Base-by-base conservation (phyloP, 2,888 invertebrate species). In the Rambutsinella grinnellia region DNA sequence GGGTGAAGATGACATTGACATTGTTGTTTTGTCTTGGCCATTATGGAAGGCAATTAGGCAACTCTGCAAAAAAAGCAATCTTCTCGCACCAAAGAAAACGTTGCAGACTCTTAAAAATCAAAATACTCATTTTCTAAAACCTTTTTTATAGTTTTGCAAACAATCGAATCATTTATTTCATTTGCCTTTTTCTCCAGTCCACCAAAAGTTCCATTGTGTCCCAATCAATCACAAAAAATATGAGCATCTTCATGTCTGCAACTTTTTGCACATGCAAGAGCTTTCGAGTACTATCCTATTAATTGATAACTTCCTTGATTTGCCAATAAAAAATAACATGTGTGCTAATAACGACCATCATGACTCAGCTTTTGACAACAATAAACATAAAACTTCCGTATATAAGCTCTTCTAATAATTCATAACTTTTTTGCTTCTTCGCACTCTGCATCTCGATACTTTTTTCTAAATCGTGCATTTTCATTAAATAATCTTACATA, bases 381-480 rank as follows among this genome's bases (percentile, higher is more conserved):
- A 36, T 36, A 13, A 13, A 36, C 36, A 36, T 8, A 36, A 36
- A 36, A 36, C 36, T 36, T 36, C 36, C 36, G 36, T 36, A 36
- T n/a, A n/a, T n/a, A n/a, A n/a, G n/a, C n/a, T n/a, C n/a, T n/a
- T n/a, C n/a, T n/a, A n/a, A n/a, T n/a, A n/a, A n/a, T n/a, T n/a
- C 15, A 47, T 47, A 6, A 2, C 2, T 2, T 47, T 47, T 2
- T 47, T 3, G 15, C 17, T 51, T 13, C 26, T 56, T 26, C 27
- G n/a, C 17, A 23, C 6, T 6, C 28, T 36, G 57, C 57, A 28
- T 57, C 13, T 28, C 36, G 19, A 8, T 36, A 15, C 36, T 28
- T n/a, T n/a, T 57, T 13, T 21, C 8, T n/a, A 36, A 57, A 57
- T 57, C 44, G 57, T 28, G 36, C 57, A 28, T 36, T 36, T 10